Conservation (phyloP, 2,113 vertebrate genomes). For the Hipposideros armiger region DNA sequence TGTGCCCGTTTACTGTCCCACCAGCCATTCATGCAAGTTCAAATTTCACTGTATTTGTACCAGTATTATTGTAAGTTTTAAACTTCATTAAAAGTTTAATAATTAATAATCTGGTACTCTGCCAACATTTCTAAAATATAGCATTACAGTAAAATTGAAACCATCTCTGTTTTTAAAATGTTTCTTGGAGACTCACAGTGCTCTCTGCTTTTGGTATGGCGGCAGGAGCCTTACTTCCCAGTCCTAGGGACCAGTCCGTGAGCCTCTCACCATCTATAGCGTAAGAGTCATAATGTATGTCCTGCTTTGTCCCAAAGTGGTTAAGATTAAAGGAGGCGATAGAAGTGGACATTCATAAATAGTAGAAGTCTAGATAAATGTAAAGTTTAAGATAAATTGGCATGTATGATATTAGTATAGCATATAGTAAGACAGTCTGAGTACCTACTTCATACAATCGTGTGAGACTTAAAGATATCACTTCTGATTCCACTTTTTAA, state of each 20-base stretch:
- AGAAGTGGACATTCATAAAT: not conserved
- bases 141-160: not conserved
- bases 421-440: not conserved
- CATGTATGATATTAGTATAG: not conserved
- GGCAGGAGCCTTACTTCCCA: not conserved
- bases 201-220: not conserved
- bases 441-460: not conserved
- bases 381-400: not conserved
- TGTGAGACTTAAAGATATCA: not conserved
- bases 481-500: constrained; percentile 32
- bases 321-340: not conserved
- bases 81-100: constrained; percentile 43
- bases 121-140: constrained; percentile 50
- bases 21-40: not conserved
- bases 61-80: constrained; percentile 10
- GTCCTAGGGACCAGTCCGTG: not conserved
- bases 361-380: constrained; percentile 1
- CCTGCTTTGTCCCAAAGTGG: not conserved
- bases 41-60: not conserved
- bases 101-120: constrained; percentile 47
- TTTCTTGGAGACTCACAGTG: not conserved
- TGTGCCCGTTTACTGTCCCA: not conserved
- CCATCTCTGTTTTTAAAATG: not conserved
- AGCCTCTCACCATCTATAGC: not conserved
- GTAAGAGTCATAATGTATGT: not conserved